phyloP scores from a whole-genome alignment of 2,113 vertebrate genomes.

The Tetrao urogallus region DNA sequence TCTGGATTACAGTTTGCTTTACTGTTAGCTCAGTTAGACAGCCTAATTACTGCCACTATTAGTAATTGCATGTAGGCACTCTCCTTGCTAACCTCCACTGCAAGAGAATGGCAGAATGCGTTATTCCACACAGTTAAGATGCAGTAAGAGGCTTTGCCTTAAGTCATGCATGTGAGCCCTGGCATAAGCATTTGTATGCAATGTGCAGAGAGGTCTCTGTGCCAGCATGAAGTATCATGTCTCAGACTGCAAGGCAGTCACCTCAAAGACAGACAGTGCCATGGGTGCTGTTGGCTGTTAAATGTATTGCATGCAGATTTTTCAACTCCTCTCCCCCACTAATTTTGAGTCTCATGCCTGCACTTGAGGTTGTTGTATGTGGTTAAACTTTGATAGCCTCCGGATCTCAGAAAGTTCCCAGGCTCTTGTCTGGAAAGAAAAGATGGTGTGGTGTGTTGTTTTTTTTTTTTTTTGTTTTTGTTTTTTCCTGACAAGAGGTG shows the following conservation, averaged over 20 bases:
- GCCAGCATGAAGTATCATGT: not conserved
- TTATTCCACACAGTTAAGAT: not conserved
- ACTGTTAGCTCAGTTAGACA: not conserved
- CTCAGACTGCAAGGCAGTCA: not conserved
- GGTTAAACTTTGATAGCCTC: not conserved
- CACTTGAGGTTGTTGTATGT: not conserved
- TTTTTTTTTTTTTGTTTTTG: not conserved
- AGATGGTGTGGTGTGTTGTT: not conserved
- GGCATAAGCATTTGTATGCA: not conserved
- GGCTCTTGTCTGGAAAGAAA: too few relatives aligned
- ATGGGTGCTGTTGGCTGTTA: rapidly evolving
- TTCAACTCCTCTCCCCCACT: not conserved
- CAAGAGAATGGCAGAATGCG: rapidly evolving
- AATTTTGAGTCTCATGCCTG: not conserved
- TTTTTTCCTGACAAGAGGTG: not conserved
- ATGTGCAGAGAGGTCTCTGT: not conserved
- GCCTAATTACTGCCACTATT: not conserved
- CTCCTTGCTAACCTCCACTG: not conserved
- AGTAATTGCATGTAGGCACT: not conserved
- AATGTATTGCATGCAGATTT: not conserved
- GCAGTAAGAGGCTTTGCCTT: not conserved
- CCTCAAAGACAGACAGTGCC: not conserved
- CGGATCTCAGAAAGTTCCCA: not conserved
- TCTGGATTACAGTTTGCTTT: not conserved
- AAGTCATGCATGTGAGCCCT: not conserved